These are phyloP conservation scores for Danio tinwini DNA, from an alignment of 2,797 vertebrate genomes.

Conservation along the genomic window DNA sequence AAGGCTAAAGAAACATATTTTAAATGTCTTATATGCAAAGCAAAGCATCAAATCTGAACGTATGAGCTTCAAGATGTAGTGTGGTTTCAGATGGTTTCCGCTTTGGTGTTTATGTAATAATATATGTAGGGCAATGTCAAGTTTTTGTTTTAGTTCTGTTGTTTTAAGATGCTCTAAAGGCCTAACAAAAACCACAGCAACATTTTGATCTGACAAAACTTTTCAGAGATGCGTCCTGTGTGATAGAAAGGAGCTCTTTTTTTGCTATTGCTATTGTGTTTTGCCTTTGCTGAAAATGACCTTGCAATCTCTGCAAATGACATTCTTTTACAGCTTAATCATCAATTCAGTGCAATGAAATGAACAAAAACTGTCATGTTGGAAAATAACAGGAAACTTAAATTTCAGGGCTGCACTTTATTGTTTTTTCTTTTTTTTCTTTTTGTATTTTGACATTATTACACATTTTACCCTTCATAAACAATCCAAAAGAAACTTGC, in stretches of 20 bases:
- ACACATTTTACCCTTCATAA: no score
- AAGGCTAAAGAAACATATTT: no score
- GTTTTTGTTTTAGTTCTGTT: neutral
- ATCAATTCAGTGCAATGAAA: neutral
- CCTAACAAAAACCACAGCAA: neutral
- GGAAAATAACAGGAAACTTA: neutral
- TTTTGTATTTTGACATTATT: no score
- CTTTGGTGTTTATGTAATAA: neutral
- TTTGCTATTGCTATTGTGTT: neutral
- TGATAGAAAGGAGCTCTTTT: neutral
- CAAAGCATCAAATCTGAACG: neutral
- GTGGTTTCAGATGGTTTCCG: neutral
- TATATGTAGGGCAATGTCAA: neutral
- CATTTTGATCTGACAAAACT: neutral
- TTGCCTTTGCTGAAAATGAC: slow-evolving; percentile 1
- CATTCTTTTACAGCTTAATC: neutral
- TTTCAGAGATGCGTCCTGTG: neutral
- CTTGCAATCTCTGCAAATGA: neutral
- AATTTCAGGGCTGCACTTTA: neutral
- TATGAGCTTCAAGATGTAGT: neutral
- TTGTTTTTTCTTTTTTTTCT: neutral
- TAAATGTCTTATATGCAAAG: neutral
- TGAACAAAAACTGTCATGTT: neutral
- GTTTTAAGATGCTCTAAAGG: neutral
- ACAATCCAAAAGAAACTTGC: no score